Percentiles rank a stretch among this genome's conserved stretches.
phyloP scores from a whole-genome alignment of 2,113 vertebrate species.

The Chauna torquata region DNA sequence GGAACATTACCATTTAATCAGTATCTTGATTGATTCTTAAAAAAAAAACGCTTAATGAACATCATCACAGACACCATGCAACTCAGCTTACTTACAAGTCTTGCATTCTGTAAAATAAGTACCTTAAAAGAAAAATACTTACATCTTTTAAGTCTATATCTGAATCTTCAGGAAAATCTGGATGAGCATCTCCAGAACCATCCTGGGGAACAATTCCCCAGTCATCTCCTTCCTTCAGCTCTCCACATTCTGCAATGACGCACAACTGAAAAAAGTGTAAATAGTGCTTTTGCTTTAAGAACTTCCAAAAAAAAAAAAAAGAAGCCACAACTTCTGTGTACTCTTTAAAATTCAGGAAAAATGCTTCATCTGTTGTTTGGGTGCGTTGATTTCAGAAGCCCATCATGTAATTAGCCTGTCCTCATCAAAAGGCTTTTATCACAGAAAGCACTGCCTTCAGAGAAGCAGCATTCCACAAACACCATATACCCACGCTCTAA shows the following conservation, averaged over 20 bases:
- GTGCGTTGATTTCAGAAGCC: neutral
- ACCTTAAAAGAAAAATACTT: slow-evolving; percentile 55
- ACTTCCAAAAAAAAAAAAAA: neutral
- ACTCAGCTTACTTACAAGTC: neutral
- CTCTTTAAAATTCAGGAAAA: neutral
- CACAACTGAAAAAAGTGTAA: slow-evolving; percentile 79
- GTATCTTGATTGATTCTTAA: neutral
- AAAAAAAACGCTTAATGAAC: neutral
- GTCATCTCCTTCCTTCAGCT: slow-evolving; percentile 87
- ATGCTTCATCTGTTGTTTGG: slow-evolving; percentile 22
- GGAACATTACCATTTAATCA: neutral
- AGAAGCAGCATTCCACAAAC: neutral
- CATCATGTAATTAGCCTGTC: neutral
- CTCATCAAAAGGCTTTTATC: neutral
- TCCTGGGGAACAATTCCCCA: slow-evolving; percentile 82
- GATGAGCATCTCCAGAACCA: slow-evolving; percentile 86
- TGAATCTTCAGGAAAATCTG: slow-evolving; percentile 93
- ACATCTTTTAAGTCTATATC: slow-evolving; percentile 91
- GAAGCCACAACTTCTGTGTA: neutral
- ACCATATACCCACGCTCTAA: neutral
- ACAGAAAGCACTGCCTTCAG: neutral
- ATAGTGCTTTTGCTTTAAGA: neutral
- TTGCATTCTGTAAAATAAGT: neutral
- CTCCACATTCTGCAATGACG: slow-evolving; percentile 89
- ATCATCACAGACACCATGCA: neutral